Evolutionary conservation across 2,888 invertebrate species (phyloP).

Genomic region (Sepiola atlantica): DNA sequence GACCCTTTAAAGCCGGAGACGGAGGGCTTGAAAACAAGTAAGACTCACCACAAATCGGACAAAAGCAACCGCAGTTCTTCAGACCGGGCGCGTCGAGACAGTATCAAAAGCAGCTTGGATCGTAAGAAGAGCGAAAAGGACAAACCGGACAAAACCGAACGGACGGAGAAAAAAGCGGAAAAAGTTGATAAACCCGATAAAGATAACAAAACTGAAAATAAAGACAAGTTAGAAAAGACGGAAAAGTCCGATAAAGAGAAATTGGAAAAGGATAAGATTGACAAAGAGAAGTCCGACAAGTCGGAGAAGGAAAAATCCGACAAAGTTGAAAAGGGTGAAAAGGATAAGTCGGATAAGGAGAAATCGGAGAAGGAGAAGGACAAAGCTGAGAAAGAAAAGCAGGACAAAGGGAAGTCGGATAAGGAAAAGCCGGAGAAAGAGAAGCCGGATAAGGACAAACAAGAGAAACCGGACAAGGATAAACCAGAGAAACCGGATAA

Average conservation of each 20-base stretch:
- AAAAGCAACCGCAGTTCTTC: conserved; percentile 35
- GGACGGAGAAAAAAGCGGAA: conserved; percentile 47
- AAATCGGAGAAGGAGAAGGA: conserved; percentile 57
- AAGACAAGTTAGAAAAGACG: conserved; percentile 23
- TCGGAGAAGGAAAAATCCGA: conserved; percentile 52
- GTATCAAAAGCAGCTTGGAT: conserved; percentile 36
- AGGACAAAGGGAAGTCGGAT: conserved; percentile 56
- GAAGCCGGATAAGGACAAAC: conserved; percentile 41
- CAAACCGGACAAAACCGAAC: conserved; percentile 45
- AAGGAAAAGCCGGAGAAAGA: conserved; percentile 56
- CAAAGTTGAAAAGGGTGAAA: conserved; percentile 48
- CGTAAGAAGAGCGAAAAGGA: conserved; percentile 48
- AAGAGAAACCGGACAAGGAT: conserved; percentile 49
- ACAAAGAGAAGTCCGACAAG: conserved; percentile 52
- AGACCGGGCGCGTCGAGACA: background rate
- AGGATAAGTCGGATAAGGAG: conserved; percentile 51
- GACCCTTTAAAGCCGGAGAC: conserved; percentile 40
- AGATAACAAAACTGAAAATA: conserved; percentile 35
- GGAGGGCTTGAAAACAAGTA: conserved; percentile 35
- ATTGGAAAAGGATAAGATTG: conserved; percentile 48
- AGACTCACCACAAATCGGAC: conserved; percentile 36
- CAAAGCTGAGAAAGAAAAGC: conserved; percentile 53
- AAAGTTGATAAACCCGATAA: conserved; percentile 47
- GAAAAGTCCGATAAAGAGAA: conserved; percentile 44
- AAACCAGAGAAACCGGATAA: conserved; percentile 50